Base-by-base conservation (phyloP, 1,140 invertebrate genomes). In the Neodiprion lecontei region DNA sequence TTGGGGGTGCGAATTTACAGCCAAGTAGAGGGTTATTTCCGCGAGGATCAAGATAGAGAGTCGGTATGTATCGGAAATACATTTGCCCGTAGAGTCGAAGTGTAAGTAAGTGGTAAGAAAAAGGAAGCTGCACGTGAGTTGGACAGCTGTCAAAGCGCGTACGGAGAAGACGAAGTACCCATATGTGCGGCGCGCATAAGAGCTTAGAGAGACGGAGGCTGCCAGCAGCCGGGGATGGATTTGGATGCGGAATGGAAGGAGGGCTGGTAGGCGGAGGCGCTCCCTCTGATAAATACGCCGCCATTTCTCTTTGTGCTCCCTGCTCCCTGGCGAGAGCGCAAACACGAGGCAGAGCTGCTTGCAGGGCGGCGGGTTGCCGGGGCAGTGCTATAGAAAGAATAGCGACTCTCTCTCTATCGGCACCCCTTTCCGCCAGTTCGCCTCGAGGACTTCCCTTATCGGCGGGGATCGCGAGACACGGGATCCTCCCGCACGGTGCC, bases 251-350 rank as follows among this genome's bases (percentile, higher is more conserved):
- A 77, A 82, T 77, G 69, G 77, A 80, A 82, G 81, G 79, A 79
- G 79, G 53, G 53, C n/a, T 61, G 11, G 77, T 76, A 79, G 72
- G 53, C 79, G 72, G 73, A 81, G 28, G 70, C 79, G 74, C 83
- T 61, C 53, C 81, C 82, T 69, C 67, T 69, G 87, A 88, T 88
- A 88, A 88, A 88, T 88, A 88, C 80, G 80, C 80, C 78, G 81
- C 85, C 82, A 86, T 86, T 86, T 86, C 85, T 86, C 85, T 86
- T 82, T 83, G 83, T 85, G 81, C 83, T 85, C 83, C 85, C 85
- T 83, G 81, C 83, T 85, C 83, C 85, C 85, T 83, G 85, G 87
- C 85, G 86, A 87, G 86, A 87, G 85, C 86, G 85, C 86, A 88
- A 88, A 88, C 85, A 86, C 84, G 84, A 80, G 82, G 83, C 79